Evolutionary conservation across 2,888 invertebrate genomes (phyloP).

Genomic region (Diachrysia chrysitis): DNA sequence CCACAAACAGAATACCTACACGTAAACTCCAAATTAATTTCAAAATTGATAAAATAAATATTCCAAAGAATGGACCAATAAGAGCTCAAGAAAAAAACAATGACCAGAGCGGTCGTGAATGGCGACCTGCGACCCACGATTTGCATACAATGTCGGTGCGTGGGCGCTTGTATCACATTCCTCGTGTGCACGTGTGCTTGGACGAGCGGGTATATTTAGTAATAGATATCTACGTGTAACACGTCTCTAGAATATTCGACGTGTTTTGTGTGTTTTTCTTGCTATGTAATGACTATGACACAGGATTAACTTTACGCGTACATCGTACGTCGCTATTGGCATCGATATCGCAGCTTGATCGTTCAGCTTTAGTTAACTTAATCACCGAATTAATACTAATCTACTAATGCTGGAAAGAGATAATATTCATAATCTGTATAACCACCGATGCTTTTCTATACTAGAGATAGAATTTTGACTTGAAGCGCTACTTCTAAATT

Average conservation of each 20-base stretch:
- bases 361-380: too few species aligned
- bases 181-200: slow-evolving; percentile 67
- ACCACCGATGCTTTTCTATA: too few species aligned
- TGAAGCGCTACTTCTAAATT: too few species aligned
- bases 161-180: slow-evolving; percentile 80
- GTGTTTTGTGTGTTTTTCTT: slow-evolving; percentile 20
- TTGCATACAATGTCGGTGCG: slow-evolving; percentile 87
- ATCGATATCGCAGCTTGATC: too few species aligned
- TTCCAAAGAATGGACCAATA: slow-evolving; percentile 65
- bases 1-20: not conserved
- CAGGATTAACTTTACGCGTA: not conserved
- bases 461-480: too few species aligned
- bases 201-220: slow-evolving; percentile 53
- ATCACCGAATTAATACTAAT: too few species aligned
- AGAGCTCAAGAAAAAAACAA: slow-evolving; percentile 59
- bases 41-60: slow-evolving; percentile 48
- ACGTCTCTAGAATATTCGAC: slow-evolving; percentile 36
- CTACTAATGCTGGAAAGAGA: too few species aligned
- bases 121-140: slow-evolving; percentile 87
- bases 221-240: slow-evolving; percentile 45
- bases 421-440: too few species aligned
- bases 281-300: not conserved
- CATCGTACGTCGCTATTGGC: too few species aligned
- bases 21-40: slow-evolving; percentile 23
- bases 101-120: slow-evolving; percentile 61